Base-by-base conservation (phyloP, 2,113 vertebrate species). In the Siniperca knerii region DNA sequence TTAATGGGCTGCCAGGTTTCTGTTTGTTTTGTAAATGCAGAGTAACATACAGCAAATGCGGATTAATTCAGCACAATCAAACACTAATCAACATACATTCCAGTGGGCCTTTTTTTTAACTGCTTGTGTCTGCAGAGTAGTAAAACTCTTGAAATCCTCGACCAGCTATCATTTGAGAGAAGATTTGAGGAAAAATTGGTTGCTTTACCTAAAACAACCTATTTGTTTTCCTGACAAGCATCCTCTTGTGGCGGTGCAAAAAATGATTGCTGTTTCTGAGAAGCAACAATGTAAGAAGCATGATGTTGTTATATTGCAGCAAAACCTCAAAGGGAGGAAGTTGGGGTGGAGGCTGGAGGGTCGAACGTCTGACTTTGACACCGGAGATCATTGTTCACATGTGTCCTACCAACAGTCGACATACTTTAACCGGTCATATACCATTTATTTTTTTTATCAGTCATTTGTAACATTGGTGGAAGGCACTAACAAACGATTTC, bases 11-110 rank as follows among this genome's bases (percentile, higher is more conserved):
- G 75, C 69, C 75, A 77, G 61, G 46, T 69, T 58, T 64, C 10
- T 69, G 37, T 86, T 83, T 81, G 40, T 73, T 81, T 77, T 75
- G 11, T 74, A 70, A 81, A 84, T 81, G 68, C 55, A 58, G 64
- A 70, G 37, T 75, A 73, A 82, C 54, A 46, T 62, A 64, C 35
- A 80, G 29, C 46, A 79, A 69, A 73, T 25, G 35, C 55, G 75
- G 78, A 79, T 85, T 82, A 54, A 89, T 83, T 82, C 15, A 48
- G 40, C 54, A 60, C 67, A 71, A 55, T 65, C 55, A 29, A 77
- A 21, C 46, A 57, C 25, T 62, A 76, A 82, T 88, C 29, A 79
- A 61, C 75, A 42, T 13, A 64, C 52, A 23, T 46, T 75, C 33
- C 13, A 16, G 4, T 7, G 8, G 37, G 40, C 25, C n/a, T 58